Percentiles rank a stretch among this genome's conserved stretches.
phyloP scores from a whole-genome alignment of 2,113 vertebrate species.

The Oncorhynchus clarkii region DNA sequence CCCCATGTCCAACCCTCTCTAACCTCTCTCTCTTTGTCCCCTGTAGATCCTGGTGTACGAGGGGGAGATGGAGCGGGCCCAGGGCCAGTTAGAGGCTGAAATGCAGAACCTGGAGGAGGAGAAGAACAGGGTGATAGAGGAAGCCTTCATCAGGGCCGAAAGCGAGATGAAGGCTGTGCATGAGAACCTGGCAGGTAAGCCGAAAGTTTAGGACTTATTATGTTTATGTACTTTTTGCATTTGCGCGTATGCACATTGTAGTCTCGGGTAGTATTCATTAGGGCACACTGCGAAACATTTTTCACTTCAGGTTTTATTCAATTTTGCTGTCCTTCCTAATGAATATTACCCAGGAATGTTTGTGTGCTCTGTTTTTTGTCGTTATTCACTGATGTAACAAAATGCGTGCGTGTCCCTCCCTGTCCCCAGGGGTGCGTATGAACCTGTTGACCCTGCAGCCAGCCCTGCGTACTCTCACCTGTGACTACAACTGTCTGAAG shows the following conservation, averaged over 20 bases:
- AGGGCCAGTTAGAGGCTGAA: slow-evolving; percentile 88
- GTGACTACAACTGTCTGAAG: slow-evolving; percentile 92
- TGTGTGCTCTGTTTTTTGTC: no score
- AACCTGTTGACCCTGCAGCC: slow-evolving; percentile 93
- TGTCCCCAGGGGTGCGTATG: slow-evolving; percentile 81
- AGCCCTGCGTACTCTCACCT: slow-evolving; percentile 88
- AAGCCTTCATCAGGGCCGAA: slow-evolving; percentile 89
- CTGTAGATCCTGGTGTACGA: slow-evolving; percentile 85
- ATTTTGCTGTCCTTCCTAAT: no score
- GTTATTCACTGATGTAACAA: no score
- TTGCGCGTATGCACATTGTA: not conserved
- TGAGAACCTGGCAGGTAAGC: slow-evolving; percentile 91
- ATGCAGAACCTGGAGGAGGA: slow-evolving; percentile 93
- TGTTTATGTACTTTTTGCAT: not conserved
- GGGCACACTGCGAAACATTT: no score
- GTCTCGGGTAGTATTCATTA: no score
- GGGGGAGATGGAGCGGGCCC: slow-evolving; percentile 85
- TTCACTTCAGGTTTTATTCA: no score
- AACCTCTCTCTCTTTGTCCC: no score
- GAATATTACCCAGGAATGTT: no score
- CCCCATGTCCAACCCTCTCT: not conserved
- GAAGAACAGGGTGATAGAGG: slow-evolving; percentile 90
- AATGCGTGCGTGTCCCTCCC: not conserved
- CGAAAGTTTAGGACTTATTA: no score
- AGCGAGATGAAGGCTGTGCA: slow-evolving; percentile 96